A percentile compares a stretch with the other conserved stretches of the same genome.
Conservation (phyloP, 2,113 vertebrate species). For the Pelodiscus sinensis region DNA sequence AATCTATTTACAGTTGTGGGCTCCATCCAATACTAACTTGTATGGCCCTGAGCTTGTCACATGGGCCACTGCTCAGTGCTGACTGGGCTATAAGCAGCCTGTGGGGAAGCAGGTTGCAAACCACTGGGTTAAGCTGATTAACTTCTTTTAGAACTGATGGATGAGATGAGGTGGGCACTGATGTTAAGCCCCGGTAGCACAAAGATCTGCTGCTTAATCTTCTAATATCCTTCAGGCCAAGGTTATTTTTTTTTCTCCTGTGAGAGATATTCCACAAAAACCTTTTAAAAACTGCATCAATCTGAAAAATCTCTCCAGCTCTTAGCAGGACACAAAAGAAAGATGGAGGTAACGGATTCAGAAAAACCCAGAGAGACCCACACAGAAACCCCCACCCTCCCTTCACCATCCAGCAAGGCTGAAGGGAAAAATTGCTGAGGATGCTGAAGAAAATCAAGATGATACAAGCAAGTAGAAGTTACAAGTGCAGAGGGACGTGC, state of each 20-base stretch:
- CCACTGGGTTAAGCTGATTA: constrained; percentile 15
- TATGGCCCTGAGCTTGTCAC: too few species aligned
- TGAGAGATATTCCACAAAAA: constrained; percentile 62
- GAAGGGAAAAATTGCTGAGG: constrained; percentile 30
- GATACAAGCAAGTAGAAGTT: constrained; percentile 53
- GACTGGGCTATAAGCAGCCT: too few species aligned
- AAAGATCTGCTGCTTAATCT: constrained; percentile 33
- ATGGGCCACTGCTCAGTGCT: too few species aligned
- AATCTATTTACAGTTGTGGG: too few species aligned
- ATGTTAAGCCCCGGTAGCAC: constrained; percentile 15
- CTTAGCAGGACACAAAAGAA: constrained; percentile 53
- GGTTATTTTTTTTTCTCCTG: constrained; percentile 56
- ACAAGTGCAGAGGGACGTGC: constrained; percentile 57
- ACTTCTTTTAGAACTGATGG: constrained; percentile 18
- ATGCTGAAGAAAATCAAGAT: constrained; percentile 51
- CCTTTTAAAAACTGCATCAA: constrained; percentile 40
- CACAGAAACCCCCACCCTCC: too few species aligned
- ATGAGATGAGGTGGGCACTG: constrained; percentile 37
- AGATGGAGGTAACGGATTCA: constrained; percentile 41
- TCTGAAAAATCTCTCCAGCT: constrained; percentile 54
- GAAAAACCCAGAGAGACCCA: neutral
- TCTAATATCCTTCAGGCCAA: constrained; percentile 32
- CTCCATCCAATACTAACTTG: too few species aligned
- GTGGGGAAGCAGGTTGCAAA: too few species aligned
- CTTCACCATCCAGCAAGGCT: neutral